Base-by-base conservation (phyloP, 2,888 invertebrate genomes). In the Pseudolycoriella hygida region DNA sequence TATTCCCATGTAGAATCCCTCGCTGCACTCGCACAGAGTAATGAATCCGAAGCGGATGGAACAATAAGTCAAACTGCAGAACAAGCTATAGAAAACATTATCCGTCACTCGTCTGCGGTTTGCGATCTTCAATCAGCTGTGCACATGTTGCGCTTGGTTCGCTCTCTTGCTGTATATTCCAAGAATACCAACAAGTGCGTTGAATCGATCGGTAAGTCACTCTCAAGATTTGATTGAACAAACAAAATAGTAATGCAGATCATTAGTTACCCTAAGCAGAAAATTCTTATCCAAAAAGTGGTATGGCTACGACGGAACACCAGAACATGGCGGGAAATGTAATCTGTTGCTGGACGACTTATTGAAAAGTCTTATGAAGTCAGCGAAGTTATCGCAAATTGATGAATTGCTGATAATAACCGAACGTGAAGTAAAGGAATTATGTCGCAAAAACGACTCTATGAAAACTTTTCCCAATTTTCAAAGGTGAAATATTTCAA, bases 281-380 rank as follows among this genome's bases (percentile, higher is more conserved):
- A 66, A 64, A 41, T 67, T 84, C 52, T 64, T 87, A 51, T 70
- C 68, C 31, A 70, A 72, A 45, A 73, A 75, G 50, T 87, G 87
- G 87, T 74, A 73, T 53, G 72, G 73, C 49, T 59, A 67, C 37
- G 72, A 76, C 52, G 80, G 80, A 2, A 56, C 64, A 48, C 58
- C 68, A 45, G 79, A 80, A 55, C 77, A 73, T 50, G 84, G 83
- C 12, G 67, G 77, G 10, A 57, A 67, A 46, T 75, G 71, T 51
- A 81, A 80, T 60, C 70, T 74, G 50, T 67, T 72, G 49, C 61
- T 84, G 14, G 75, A 80, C 55, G 67, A 68, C 48, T 60, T 86
- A 44, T 62, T 81, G 14, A 73, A 73, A 54, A 70, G 71, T n/a
- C 80, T 76, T 59, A 68, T 82, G 6, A 63, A 66, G 32, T 71